Evolutionary conservation across 2,888 invertebrate species (phyloP).

Genomic region (Mimumesa dahlbomi): DNA sequence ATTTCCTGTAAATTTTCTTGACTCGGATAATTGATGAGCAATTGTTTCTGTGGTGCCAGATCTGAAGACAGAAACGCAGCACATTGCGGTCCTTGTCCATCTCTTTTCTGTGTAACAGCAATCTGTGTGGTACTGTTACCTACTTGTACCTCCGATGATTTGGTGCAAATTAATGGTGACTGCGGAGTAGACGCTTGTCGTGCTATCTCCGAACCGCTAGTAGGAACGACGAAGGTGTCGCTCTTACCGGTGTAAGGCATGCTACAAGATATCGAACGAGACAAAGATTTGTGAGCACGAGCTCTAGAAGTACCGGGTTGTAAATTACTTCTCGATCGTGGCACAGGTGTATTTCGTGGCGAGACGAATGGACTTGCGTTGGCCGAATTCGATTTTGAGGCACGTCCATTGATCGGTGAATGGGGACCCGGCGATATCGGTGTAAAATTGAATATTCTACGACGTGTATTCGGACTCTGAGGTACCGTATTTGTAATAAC

Average conservation of each 20-base stretch:
- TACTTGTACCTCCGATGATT: conserved; percentile 70
- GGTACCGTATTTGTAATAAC: conserved; percentile 81
- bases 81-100: conserved; percentile 55
- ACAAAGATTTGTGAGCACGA: conserved; percentile 70
- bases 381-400: conserved; percentile 85
- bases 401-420: conserved; percentile 83
- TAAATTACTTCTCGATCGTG: conserved; percentile 84
- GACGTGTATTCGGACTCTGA: conserved; percentile 88
- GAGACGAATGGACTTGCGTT: conserved; percentile 91
- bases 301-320: conserved; percentile 80
- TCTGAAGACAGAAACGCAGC: conserved; percentile 65
- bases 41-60: conserved; percentile 73
- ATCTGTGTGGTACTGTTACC: conserved; percentile 50
- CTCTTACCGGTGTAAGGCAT: conserved; percentile 73
- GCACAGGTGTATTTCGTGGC: conserved; percentile 88
- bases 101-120: conserved; percentile 53
- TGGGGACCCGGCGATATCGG: conserved; percentile 92
- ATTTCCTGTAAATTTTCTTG: conserved; percentile 77
- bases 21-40: conserved; percentile 78
- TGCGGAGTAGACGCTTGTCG: conserved; percentile 64
- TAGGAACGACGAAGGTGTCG: conserved; percentile 76
- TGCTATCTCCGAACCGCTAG: conserved; percentile 67
- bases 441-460: conserved; percentile 91
- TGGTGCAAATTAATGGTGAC: conserved; percentile 67
- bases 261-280: conserved; percentile 77